Evolutionary conservation across 37 sponge, comb jelly and placozoan genomes (phyloP), one percentile per base, ranked within the genome.

Genomic region (Theonella swinhoei): DNA sequence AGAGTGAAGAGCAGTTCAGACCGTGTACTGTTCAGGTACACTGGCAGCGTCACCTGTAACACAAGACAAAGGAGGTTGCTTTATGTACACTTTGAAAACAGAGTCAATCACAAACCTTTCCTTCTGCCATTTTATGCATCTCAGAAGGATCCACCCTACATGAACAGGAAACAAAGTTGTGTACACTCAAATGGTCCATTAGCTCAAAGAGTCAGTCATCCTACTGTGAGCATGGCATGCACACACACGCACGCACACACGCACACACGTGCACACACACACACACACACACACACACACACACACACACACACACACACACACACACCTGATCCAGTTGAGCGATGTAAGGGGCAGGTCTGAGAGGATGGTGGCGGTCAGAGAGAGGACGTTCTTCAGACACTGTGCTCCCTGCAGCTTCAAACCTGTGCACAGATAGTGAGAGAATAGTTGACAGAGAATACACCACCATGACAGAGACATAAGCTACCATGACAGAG

Each of bases 1-100:
- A 94, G 80, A 3, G 91, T 95, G 63, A 92, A 95, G 71, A 95
- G 93, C n/a, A 95, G 84, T 62, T 92, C 93, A 42, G 93, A 64
- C 1, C 96, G 83, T 2, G 93, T 92, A 28, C 71, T 89, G 59
- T 89, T 89, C 65, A 92, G 88, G 70, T 95, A 95, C 4, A 95
- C 90, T 3, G 96, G 96, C 22, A 95, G 74, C 3, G 91, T 83
- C 42, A 95, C 91, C 96, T 95, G 66, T 2, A 61, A 35, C 30
- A 76, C 62, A 35, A 34, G 20, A 25, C 34, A 40, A 65, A 24
- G 9, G 47, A 31, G 26, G 39, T 39, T 2, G 42, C n/a, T 70
- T 58, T 19, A 58, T 11, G 36, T 1, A 35, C 39, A 35, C 39
- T 38, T 38, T 4, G 31, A 25, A 3, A 3, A 25, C 26, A n/a